A percentile compares a stretch with the other conserved stretches of the same genome.
phyloP scores from a whole-genome alignment of 2,113 vertebrate genomes.

The Vidua macroura region DNA sequence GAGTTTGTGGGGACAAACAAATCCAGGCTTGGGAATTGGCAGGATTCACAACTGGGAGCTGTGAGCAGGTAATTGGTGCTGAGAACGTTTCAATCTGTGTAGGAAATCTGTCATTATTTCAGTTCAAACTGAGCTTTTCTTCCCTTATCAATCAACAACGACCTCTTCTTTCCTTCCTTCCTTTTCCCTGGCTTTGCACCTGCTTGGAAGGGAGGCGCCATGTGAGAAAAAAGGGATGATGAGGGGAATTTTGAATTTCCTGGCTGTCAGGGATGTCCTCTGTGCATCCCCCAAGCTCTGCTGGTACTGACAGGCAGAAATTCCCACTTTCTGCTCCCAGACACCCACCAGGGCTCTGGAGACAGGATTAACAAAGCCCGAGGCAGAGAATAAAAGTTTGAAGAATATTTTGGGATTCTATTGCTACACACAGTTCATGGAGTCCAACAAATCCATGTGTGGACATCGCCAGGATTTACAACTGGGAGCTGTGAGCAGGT shows the following conservation, averaged over 20 bases:
- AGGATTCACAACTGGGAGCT: no score
- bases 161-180: no score
- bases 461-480: not conserved
- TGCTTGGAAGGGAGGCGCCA: no score
- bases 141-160: no score
- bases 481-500: not conserved
- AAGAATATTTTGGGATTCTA: not conserved
- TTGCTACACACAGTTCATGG: not conserved
- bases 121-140: no score
- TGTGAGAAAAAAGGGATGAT: no score
- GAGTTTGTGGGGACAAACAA: accelerated
- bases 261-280: no score
- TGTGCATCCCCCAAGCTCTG: no score
- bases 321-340: not conserved
- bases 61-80: not conserved
- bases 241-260: no score
- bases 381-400: not conserved
- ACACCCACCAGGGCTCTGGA: not conserved
- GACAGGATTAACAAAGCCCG: not conserved
- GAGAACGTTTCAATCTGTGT: not conserved
- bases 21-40: not conserved
- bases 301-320: not conserved
- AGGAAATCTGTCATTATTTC: no score
- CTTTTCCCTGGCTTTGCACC: no score
- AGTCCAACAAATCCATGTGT: accelerated